Conservation (phyloP, 2,113 vertebrate species). For the Microcebus jonahi region DNA sequence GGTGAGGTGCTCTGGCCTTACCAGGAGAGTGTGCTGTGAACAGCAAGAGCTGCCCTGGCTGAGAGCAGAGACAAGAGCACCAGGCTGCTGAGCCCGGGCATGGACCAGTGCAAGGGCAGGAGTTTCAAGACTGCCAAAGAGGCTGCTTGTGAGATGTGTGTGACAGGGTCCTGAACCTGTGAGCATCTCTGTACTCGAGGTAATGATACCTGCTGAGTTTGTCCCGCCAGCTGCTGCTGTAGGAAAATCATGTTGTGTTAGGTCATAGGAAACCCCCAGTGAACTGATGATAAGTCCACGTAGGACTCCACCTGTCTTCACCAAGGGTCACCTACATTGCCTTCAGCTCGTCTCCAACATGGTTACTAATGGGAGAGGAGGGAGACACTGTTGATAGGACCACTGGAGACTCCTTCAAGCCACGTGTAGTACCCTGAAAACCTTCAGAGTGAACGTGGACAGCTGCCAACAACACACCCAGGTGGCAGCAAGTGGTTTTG, state of each 20-base stretch:
- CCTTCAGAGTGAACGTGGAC: not conserved
- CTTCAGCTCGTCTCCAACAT: no score
- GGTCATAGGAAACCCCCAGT: not conserved
- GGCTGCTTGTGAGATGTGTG: not conserved
- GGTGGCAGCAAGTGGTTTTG: not conserved
- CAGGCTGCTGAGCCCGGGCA: not conserved
- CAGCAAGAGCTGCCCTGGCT: no score
- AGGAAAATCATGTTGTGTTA: not conserved
- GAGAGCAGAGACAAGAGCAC: not conserved
- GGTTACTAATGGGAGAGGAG: not conserved
- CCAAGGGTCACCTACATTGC: not conserved
- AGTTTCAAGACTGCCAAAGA: not conserved
- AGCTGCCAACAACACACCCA: rapidly evolving
- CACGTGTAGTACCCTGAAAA: rapidly evolving
- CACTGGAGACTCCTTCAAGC: no score
- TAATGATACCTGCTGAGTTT: not conserved
- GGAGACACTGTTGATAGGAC: not conserved
- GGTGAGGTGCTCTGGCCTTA: not conserved
- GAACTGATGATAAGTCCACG: not conserved
- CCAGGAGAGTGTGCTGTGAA: no score
- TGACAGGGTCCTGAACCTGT: not conserved
- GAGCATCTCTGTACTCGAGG: not conserved
- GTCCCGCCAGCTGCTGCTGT: not conserved
- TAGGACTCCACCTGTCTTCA: not conserved
- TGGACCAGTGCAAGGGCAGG: no score